Evolutionary conservation across 2,888 invertebrate genomes (phyloP).

Genomic region (Quadroppia sp.): DNA sequence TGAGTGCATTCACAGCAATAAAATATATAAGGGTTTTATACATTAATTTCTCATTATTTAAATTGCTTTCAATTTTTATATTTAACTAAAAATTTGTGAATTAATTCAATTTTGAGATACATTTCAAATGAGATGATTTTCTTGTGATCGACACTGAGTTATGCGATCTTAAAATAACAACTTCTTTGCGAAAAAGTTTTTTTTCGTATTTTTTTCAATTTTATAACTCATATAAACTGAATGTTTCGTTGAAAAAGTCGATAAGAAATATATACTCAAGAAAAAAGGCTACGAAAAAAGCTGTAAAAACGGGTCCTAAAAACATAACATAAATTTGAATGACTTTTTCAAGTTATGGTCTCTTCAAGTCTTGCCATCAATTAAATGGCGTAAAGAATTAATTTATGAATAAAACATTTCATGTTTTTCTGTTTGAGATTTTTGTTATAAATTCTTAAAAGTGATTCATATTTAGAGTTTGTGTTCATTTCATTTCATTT

Average conservation of each 20-base stretch:
- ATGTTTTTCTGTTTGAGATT: background rate
- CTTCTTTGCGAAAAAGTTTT: background rate
- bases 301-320: background rate
- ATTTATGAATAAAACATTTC: constrained; percentile 27
- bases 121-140: background rate
- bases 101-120: background rate
- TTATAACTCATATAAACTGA: no score
- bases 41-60: no score
- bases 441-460: background rate
- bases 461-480: background rate
- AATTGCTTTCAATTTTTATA: background rate
- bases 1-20: no score
- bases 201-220: no score
- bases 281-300: background rate
- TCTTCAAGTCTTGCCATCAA: background rate
- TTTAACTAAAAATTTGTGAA: background rate
- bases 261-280: no score
- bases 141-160: background rate
- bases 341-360: constrained; percentile 1
- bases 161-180: background rate
- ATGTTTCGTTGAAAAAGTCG: no score
- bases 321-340: background rate
- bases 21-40: no score
- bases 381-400: constrained; percentile 21
- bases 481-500: background rate